Base-by-base conservation (phyloP, 2,797 vertebrate genomes). In the Hyperoplus immaculatus region DNA sequence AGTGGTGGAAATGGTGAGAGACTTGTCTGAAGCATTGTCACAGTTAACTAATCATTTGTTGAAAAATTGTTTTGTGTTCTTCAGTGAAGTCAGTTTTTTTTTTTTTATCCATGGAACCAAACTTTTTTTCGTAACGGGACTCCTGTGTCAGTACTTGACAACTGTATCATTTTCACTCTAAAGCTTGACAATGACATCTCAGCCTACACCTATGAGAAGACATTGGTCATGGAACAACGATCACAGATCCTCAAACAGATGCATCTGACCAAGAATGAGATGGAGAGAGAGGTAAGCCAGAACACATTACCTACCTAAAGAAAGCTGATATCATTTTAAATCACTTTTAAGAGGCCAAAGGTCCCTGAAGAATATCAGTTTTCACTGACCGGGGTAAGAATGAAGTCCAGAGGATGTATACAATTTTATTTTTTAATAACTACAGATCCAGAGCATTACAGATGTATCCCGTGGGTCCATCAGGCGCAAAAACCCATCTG, bases 221-320 rank as follows among this genome's bases (percentile, higher is more conserved):
- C 98, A 0, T 67, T 99, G 71, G 88, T 99, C 76, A 99, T 99
- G 98, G 98, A 99, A 70, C 97, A 99, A 78, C 95, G 98, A 18
- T 97, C 98, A 9, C 96, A 99, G 93, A 99, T 99, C 87, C 97
- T 99, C 72, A 99, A 99, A 85, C 97, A 99, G 90, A 99, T 99
- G 98, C 97, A 99, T 81, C 94, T 99, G 72, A 99, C 98, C 81
- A 99, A 99, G 95, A 99, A 97, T 0, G 98, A 99, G 90, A 96
- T 95, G 75, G 98, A 99, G 87, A 95, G 98, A 83, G 98, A 99
- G 97, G 98, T 99, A 92, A 85, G 66, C 13, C 2, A 57, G 16
- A 57, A 29, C 10, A 69, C 15, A 38, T 9, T 36, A 1, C 29
- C 12, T 15, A 49, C 56, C n/a, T 3, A 0, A 16, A 67, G 16